Conservation (phyloP, 2,888 invertebrate species). For the Drosophila mettleri region DNA sequence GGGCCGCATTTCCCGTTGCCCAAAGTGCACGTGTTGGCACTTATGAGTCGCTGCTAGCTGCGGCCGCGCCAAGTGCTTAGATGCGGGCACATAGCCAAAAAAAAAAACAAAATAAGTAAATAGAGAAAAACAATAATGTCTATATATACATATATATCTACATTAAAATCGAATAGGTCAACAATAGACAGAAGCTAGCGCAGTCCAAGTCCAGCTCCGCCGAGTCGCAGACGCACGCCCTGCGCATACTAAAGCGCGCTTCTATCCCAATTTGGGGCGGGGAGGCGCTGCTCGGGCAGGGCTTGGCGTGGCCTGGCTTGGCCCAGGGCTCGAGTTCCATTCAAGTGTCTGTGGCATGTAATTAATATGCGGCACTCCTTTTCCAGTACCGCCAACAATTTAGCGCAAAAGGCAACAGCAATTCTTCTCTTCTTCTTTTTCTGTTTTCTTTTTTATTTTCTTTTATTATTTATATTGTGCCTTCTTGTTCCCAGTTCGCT, state of each 20-base stretch:
- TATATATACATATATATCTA: not conserved
- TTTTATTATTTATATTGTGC: slow-evolving; percentile 5
- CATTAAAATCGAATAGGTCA: slow-evolving; percentile 34
- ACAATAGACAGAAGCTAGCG: slow-evolving; percentile 21
- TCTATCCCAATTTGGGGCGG: slow-evolving; percentile 1
- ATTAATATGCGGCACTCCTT: slow-evolving; percentile 80
- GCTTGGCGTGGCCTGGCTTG: slow-evolving; percentile 31
- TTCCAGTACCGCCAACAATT: slow-evolving; percentile 59
- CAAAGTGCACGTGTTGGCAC: slow-evolving; percentile 73
- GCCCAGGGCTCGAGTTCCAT: slow-evolving; percentile 58
- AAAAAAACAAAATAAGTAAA: too few species aligned
- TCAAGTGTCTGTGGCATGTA: slow-evolving; percentile 66
- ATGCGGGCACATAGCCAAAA: slow-evolving; percentile 70
- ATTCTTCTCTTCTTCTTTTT: slow-evolving; percentile 12
- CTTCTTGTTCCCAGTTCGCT: slow-evolving; percentile 32
- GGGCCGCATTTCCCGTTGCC: slow-evolving; percentile 50
- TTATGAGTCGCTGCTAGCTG: slow-evolving; percentile 43
- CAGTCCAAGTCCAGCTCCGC: not conserved
- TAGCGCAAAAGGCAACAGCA: slow-evolving; percentile 63
- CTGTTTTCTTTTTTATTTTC: not conserved
- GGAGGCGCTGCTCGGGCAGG: slow-evolving; percentile 1
- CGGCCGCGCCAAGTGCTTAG: slow-evolving; percentile 62
- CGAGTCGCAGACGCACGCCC: slow-evolving; percentile 44
- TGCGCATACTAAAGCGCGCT: slow-evolving; percentile 62
- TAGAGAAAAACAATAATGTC: slow-evolving; percentile 24